Evolutionary conservation across 2,888 invertebrate genomes (phyloP).

Genomic region (Schizaphis graminum): DNA sequence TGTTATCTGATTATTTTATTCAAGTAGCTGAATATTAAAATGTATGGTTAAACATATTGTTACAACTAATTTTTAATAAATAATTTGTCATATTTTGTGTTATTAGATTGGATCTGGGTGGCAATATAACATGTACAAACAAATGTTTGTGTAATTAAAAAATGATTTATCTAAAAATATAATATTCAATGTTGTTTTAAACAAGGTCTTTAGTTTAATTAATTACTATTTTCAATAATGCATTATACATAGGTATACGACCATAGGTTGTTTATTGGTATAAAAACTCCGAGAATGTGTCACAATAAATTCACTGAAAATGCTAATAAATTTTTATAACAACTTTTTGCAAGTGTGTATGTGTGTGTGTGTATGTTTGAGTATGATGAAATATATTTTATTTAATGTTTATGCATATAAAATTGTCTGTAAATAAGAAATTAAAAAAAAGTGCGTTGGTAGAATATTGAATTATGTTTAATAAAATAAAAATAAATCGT

Average conservation of each 20-base stretch:
- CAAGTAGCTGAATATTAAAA: conserved; percentile 18
- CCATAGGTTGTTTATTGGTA: conserved; percentile 32
- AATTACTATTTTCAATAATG: conserved; percentile 20
- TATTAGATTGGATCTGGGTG: background rate
- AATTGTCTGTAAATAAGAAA: background rate
- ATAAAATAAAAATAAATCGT: background rate
- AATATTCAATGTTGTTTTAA: background rate
- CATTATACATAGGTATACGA: conserved; percentile 6
- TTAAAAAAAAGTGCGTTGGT: background rate
- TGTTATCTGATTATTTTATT: background rate
- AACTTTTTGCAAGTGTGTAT: background rate
- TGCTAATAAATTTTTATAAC: conserved; percentile 55
- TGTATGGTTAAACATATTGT: background rate
- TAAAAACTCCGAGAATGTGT: conserved; percentile 29
- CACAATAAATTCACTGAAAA: conserved; percentile 48
- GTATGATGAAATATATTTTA: background rate
- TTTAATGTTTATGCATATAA: background rate
- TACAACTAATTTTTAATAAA: conserved; percentile 30
- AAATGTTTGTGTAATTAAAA: background rate
- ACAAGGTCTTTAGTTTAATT: conserved; percentile 35
- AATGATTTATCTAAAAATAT: conserved; percentile 44
- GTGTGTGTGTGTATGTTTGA: background rate
- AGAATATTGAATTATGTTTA: conserved; percentile 21
- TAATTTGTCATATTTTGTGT: background rate
- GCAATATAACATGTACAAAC: background rate